Base-by-base conservation (phyloP, 2,797 vertebrate species). In the Mormyrus hasselquistii region DNA sequence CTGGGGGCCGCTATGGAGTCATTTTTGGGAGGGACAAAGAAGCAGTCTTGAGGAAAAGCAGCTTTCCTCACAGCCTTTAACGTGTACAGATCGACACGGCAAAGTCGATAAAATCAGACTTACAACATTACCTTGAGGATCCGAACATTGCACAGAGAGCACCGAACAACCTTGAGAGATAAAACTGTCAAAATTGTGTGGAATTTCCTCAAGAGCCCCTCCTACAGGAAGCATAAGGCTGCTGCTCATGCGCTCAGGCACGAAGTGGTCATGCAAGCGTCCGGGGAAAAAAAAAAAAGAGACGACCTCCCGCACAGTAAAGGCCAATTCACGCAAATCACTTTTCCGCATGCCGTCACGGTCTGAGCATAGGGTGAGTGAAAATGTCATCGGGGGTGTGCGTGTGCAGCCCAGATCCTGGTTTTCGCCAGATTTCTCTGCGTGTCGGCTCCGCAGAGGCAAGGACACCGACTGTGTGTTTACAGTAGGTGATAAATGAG, bases 1-100 rank as follows among this genome's bases (percentile, higher is more conserved):
- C 92, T 96, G 96, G 47, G 94, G 93, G 88, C 93, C 94, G n/a
- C 94, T 95, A 93, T 95, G 96, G 92, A 88, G 38, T 41, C 44
- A 87, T 90, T 90, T 83, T 88, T 57, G 62, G 84, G 49, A 88
- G 19, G 82, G 57, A 87, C 73, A 3, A 79, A 91, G 16, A 88
- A 1, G 25, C 3, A 10, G 25, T 4, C 25, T 69, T 86, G 5
- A 34, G 12, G 12, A 52, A 9, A 50, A 52, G 12, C 12, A 1
- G 10, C 12, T 69, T 34, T 69, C 62, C 62, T 34, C 9, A 4
- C 62, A 12, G 62, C 62, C 25, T 69, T 34, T 69, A 34, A 69
- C 0, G 25, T 5, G 25, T 69, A 34, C 62, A 69, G 62, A 69
- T 34, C 62, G 25, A 34, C 10, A 29, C 62, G 3, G 62, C 25